phyloP scores from a whole-genome alignment of 2,888 invertebrate genomes.

The Limnephilus marmoratus region DNA sequence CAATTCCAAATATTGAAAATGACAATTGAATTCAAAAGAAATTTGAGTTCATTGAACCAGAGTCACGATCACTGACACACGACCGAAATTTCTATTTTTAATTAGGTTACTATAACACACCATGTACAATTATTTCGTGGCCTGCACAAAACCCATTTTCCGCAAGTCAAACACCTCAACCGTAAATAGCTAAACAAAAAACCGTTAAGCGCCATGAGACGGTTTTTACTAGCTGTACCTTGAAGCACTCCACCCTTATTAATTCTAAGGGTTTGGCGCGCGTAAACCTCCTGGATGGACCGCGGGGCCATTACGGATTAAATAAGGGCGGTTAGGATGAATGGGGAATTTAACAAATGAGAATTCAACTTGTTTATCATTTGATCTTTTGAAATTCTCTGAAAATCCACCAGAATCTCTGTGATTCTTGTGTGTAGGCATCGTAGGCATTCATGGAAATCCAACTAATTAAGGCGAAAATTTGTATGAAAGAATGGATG shows the following conservation, averaged over 20 bases:
- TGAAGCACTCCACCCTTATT: background rate
- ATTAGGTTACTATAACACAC: background rate
- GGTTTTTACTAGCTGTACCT: background rate
- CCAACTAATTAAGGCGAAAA: no score
- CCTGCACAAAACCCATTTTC: background rate
- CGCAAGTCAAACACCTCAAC: conserved; percentile 15
- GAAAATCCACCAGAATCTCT: background rate
- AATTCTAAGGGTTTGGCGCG: background rate
- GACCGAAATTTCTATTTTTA: background rate
- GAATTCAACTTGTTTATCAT: background rate
- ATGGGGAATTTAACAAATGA: background rate
- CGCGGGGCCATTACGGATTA: background rate
- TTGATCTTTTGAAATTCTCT: background rate
- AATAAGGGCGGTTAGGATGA: background rate
- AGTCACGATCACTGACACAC: no score
- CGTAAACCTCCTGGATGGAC: background rate
- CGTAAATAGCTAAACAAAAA: conserved; percentile 4
- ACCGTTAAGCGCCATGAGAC: background rate
- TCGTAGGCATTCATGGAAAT: no score
- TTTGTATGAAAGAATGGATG: no score
- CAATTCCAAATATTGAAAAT: no score
- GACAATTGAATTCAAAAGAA: no score
- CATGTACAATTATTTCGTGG: background rate
- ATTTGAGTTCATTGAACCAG: no score
- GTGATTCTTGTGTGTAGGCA: no score